Evolutionary conservation across 2,888 invertebrate species (phyloP), one percentile per base, ranked within the genome.

Genomic region (Epinotia nisella): DNA sequence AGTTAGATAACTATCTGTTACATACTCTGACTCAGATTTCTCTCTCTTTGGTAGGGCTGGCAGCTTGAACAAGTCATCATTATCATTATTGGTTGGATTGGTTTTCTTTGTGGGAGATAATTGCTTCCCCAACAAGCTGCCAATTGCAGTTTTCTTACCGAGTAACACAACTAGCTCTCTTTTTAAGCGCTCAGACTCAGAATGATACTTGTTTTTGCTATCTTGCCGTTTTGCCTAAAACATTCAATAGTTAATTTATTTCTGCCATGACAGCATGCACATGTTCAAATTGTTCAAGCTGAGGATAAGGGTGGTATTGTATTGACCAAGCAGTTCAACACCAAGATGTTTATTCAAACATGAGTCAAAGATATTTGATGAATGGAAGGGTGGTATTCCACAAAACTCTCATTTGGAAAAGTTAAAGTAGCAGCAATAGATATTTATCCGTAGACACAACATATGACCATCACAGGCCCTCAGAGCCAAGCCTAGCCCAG

Each of bases 141-240:
- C 95, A n/a, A 98, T 95, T 0, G 96, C 97, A 21, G 96, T 95
- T 82, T 97, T 97, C 83, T 97, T 97, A 75, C 97, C 94, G 17
- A 98, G 87, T 64, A 97, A 95, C 67, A 95, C 94, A 49, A 97
- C 88, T 51, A 97, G 90, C 87, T 98, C 95, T 82, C 96, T 94
- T 87, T 97, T 96, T 75, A 97, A 92, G 83, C 96, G 92, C 82
- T 96, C 95, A 55, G 97, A 96, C 88, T 96, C 96, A 78, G 95
- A 95, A 71, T 95, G 91, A 68, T 96, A 94, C 89, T 95, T 96
- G 78, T 94, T 94, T 89, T 96, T 97, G 85, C 94, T 95, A 83
- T 95, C 95, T 89, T 96, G 96, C 77, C 98, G 94, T 79, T 95
- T 96, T 59, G 96, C 96, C 98, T 98, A 82, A 76, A 92, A 89